A percentile compares a stretch with the other conserved stretches of the same genome.
These are phyloP conservation scores for Bombus vancouverensis DNA, from an alignment of 1,140 invertebrate genomes.

Conservation along the genomic window DNA sequence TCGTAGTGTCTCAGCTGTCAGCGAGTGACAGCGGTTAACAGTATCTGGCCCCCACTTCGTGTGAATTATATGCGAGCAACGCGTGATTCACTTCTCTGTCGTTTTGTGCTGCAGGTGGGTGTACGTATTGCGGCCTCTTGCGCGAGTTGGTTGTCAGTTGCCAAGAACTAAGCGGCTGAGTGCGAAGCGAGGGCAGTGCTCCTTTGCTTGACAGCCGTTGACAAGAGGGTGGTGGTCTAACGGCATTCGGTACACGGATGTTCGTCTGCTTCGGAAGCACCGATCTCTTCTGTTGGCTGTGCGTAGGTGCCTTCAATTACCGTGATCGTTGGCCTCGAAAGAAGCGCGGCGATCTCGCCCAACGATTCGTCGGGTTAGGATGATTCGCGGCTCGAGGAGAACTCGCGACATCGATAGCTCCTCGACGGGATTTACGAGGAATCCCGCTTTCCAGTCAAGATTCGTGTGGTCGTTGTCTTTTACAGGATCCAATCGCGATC, in stretches of 20 bases:
- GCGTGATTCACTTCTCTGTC: slow-evolving; percentile 55
- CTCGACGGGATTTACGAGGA: slow-evolving; percentile 20
- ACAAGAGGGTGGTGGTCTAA: slow-evolving; percentile 66
- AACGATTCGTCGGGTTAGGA: slow-evolving; percentile 30
- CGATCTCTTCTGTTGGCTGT: slow-evolving; percentile 10
- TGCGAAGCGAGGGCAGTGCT: slow-evolving; percentile 22
- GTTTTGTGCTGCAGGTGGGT: slow-evolving; percentile 58
- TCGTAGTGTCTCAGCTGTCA: slow-evolving; percentile 48
- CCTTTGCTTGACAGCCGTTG: slow-evolving; percentile 60
- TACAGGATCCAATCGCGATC: slow-evolving; percentile 22
- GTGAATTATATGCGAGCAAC: slow-evolving; percentile 60
- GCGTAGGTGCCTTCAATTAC: slow-evolving; percentile 66
- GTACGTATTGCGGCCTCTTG: slow-evolving; percentile 39
- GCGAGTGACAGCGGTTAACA: slow-evolving; percentile 66
- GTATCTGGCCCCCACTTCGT: slow-evolving; percentile 60
- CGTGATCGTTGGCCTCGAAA: slow-evolving; percentile 28
- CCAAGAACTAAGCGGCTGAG: slow-evolving; percentile 8
- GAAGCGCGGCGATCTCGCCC: slow-evolving; percentile 30
- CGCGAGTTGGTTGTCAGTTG: slow-evolving; percentile 47
- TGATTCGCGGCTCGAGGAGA: slow-evolving; percentile 11
- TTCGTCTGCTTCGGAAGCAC: slow-evolving; percentile 58
- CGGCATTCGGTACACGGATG: slow-evolving; percentile 58
- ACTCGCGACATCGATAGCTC: not conserved
- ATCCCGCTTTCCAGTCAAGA: slow-evolving; percentile 13
- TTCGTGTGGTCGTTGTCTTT: slow-evolving; percentile 44